Base-by-base conservation (phyloP, 2,797 vertebrate species). In the Thripadectes ignobilis region DNA sequence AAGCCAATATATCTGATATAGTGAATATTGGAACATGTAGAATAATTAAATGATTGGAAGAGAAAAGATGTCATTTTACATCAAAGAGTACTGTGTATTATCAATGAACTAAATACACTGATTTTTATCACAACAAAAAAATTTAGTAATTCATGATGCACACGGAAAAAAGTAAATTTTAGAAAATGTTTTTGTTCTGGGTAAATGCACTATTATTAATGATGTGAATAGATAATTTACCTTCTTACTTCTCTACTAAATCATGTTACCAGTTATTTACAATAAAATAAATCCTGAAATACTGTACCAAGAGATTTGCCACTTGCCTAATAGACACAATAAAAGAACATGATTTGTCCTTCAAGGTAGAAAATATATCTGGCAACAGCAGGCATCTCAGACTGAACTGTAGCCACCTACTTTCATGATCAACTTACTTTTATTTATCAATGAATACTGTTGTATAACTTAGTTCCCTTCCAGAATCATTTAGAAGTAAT, bases 231-330 rank as follows among this genome's bases (percentile, higher is more conserved):
- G 91, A 85, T 75, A 63, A 65, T 85, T 87, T 83, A 51, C 43
- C 24, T 82, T 77, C 43, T 51, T 65, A 39, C 58, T 93, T 39
- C 13, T 85, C 36, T 46, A 6, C 71, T 89, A 88, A 91, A 52
- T 92, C 79, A 81, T 38, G 14, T 54, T 88, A 74, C n/a, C 22
- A 34, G 46, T 57, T 88, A 75, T 88, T 92, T 68, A 57, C 36
- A 83, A 75, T 49, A 87, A 74, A 92, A 94, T 68, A 91, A 92
- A 93, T 57, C 22, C 21, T 78, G 51, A 54, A 78, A 58, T n/a
- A 75, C 16, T 22, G 9, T 65, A 73, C 10, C 17, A 71, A 88
- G 66, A 78, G 26, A 95, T 89, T 89, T 93, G 30, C 16, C 69
- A 45, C 39, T 72, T 88, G 54, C 15, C 6, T 76, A n/a, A 58